Base-by-base conservation (phyloP, 2,797 vertebrate genomes). In the Myiotriccus ornatus region DNA sequence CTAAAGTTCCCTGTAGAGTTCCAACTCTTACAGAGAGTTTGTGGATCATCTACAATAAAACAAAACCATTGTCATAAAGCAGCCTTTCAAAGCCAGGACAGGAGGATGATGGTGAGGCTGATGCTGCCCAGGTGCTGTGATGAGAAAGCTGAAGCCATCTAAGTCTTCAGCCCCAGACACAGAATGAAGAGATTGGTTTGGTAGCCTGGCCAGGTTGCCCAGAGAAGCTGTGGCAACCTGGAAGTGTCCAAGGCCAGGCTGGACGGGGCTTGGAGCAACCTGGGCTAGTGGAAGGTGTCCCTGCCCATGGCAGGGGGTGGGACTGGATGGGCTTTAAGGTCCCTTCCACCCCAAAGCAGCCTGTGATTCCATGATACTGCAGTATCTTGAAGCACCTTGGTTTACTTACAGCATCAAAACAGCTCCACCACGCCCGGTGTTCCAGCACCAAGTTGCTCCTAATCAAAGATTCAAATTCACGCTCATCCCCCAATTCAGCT, bases 231-330 rank as follows among this genome's bases (percentile, higher is more conserved):
- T 20, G 55, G 55, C 34, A n/a, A n/a, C n/a, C 43, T 84, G 56
- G 49, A 1, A 55, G 18, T 28, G 32, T 1, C 23, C 55, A 7
- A 75, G 62, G 22, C 47, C 41, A 35, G 63, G 43, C 0, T 82
- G 63, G 55, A 24, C 0, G 0, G 27, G 35, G 18, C 5, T 69
- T 24, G 49, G 87, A 89, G 23, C 56, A 75, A 0, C 16, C 56
- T 76, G 56, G 35, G 32, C 20, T 1, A 24, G 27, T 37, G 63
- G 32, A 6, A 49, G 10, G 49, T 47, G 55, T 27, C 77, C 14
- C 55, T 81, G 62, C 14, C 34, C 25, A 15, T 6, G 18, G 41
- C 55, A 75, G 14, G 18, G 34, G 27, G 9, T 24, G 23, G 23
- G 0, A 24, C 4, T 21, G 10, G 37, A 25, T 25, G 64, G 3